Evolutionary conservation across 2,113 vertebrate genomes (phyloP).

Genomic region (Setophaga petechia): DNA sequence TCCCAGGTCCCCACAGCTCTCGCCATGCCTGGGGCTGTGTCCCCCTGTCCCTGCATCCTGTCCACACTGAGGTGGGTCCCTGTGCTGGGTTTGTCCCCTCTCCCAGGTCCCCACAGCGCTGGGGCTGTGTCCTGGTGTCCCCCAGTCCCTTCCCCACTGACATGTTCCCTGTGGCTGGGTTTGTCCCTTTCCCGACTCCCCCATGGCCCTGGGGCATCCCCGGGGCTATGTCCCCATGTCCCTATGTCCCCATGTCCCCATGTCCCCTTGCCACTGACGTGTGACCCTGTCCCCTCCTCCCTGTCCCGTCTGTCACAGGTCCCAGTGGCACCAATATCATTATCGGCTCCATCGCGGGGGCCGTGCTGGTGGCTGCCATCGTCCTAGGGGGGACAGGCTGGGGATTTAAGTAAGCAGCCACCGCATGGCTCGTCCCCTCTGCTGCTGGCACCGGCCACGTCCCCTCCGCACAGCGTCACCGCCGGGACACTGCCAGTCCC

Average conservation of each 20-base stretch:
- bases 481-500: not conserved
- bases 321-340: constrained; percentile 99
- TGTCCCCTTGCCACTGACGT: not conserved
- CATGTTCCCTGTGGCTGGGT: not conserved
- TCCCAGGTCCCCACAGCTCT: not conserved
- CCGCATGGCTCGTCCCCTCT: constrained; percentile 69
- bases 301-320: constrained; percentile 83
- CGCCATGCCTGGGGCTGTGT: not conserved
- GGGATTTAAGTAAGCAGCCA: constrained; percentile 96
- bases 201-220: not conserved
- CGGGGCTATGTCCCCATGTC: not conserved
- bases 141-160: not conserved
- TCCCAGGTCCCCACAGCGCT: not conserved
- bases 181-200: not conserved
- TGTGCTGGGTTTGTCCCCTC: not conserved
- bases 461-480: not conserved
- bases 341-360: constrained; percentile 96
- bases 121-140: not conserved
- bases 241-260: not conserved
- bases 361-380: constrained; percentile 96
- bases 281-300: constrained; percentile 67
- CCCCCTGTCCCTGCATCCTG: not conserved
- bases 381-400: constrained; percentile 97
- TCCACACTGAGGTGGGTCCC: constrained; percentile 36
- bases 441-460: not conserved